These are phyloP conservation scores for Mormyrus iriodes DNA, from an alignment of 2,113 vertebrate genomes.

Conservation along the genomic window DNA sequence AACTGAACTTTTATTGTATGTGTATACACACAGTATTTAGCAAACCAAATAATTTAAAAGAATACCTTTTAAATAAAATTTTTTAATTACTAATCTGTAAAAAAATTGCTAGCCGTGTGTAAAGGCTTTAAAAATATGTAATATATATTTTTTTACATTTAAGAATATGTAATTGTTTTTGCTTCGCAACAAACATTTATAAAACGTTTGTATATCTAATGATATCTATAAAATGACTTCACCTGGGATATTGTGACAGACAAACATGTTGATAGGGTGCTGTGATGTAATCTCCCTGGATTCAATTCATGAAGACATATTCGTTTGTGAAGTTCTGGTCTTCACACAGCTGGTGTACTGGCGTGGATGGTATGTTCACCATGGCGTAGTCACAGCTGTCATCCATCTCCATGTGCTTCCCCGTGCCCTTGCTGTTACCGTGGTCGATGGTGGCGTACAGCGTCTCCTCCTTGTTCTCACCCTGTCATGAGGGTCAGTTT, in stretches of 20 bases:
- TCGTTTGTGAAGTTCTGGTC: constrained; percentile 51
- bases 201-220: not conserved
- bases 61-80: not conserved
- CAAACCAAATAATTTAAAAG: not conserved
- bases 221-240: not conserved
- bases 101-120: not conserved
- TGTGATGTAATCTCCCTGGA: not conserved
- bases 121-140: not conserved
- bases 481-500: not conserved
- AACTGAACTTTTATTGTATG: not conserved
- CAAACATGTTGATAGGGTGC: not conserved
- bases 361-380: constrained; percentile 36
- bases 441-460: constrained; percentile 58
- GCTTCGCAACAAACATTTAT: not conserved
- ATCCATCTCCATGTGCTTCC: not conserved
- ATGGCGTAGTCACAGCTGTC: constrained; percentile 56
- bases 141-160: too few species aligned
- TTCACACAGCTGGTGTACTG: constrained; percentile 14
- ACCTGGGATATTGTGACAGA: not conserved
- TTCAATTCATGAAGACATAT: constrained; percentile 56
- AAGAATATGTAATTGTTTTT: not conserved
- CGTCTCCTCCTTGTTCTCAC: constrained; percentile 43
- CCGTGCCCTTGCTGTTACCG: not conserved
- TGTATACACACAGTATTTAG: not conserved
- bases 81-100: not conserved